A percentile compares a stretch with the other conserved stretches of the same genome.
These are phyloP conservation scores for Koerneria pararmatus DNA, from an alignment of 2,888 invertebrate species.

Conservation along the genomic window DNA sequence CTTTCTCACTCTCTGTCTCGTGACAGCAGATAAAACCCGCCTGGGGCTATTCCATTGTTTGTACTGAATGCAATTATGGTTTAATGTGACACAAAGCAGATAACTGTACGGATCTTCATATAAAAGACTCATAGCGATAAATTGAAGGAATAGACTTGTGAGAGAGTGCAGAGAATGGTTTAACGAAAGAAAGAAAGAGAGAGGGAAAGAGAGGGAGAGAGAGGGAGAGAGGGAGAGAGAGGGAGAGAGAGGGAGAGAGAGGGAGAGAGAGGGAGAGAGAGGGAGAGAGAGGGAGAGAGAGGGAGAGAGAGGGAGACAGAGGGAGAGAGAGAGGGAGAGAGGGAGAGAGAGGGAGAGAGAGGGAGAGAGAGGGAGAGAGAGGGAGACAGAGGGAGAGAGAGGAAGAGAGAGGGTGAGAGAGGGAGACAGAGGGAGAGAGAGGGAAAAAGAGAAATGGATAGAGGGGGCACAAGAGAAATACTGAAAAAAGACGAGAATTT, in stretches of 20 bases:
- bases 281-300: constrained; percentile 5
- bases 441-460: neutral
- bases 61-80: no score
- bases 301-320: constrained; percentile 3
- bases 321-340: neutral
- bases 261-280: neutral
- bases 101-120: neutral
- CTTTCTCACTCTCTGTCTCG: neutral
- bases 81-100: no score
- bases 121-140: neutral
- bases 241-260: neutral
- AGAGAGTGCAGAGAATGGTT: constrained; percentile 2
- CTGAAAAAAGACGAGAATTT: no score
- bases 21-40: neutral
- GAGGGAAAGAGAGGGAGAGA: constrained; percentile 13
- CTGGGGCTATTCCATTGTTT: neutral
- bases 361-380: neutral
- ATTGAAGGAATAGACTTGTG: neutral
- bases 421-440: constrained; percentile 7
- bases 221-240: no score
- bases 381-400: neutral
- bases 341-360: neutral
- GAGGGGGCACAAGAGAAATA: no score
- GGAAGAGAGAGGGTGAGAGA: neutral
- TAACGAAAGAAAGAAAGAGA: constrained; percentile 14